Evolutionary conservation across 2,888 invertebrate species (phyloP), one percentile per base, ranked within the genome.

Genomic region (Helobdella robusta): DNA sequence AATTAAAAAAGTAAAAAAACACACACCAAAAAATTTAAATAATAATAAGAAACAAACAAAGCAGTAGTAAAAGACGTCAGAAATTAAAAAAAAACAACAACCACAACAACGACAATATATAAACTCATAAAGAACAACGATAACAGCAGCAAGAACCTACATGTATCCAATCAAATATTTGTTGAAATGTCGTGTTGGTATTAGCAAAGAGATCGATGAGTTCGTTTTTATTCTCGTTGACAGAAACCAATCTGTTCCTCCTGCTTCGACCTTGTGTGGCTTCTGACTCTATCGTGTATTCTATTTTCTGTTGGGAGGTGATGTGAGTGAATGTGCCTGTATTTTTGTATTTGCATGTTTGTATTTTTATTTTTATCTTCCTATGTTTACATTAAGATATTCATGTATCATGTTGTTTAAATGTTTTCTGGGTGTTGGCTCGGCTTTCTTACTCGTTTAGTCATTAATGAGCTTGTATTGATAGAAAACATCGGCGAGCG

Each of bases 141-240:
- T 15, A 28, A 15, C 2, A 4, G 20, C 23, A 18, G 25, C 25
- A 11, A 5, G 23, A 11, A 62, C 62, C 20, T n/a, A 62, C 62
- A 46, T 48, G 44, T 28, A 62, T 62, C 62, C 62, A 62, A 50
- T 62, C 62, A 15, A 50, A 50, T 23, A 62, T 46, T 46, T 62
- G 20, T 35, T 50, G 50, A 3, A 62, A 18, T n/a, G 62, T 62
- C 32, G 62, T 20, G 28, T 25, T 50, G 8, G 30, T 48, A 32
- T 50, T 46, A n/a, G 44, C 28, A 50, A 40, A 62, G 46, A 62
- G 44, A 15, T n/a, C 62, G 30, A 62, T 62, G 30, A 62, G 35
- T 46, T 62, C 46, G 62, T 62, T 62, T 50, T 62, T 62, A 35
- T 50, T 46, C 62, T 62, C 62, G 50, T 62, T 62, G 30, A 62